Conservation (phyloP, 2,113 vertebrate species). For the Pelecanus crispus region DNA sequence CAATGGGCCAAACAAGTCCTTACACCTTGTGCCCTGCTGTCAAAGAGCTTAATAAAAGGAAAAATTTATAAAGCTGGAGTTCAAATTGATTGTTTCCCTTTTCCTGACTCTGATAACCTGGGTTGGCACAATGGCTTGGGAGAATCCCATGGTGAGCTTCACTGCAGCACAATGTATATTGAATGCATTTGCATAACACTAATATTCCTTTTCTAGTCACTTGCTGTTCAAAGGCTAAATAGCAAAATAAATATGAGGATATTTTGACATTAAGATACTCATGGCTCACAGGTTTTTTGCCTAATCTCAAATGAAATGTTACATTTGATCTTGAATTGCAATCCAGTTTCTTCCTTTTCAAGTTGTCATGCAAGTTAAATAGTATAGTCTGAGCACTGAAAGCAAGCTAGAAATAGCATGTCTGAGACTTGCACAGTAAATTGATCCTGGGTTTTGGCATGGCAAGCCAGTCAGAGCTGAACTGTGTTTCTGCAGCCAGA, state of each 20-base stretch:
- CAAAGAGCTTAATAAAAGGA: constrained; percentile 40
- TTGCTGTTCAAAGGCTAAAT: not conserved
- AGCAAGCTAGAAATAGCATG: not conserved
- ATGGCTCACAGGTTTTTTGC: not conserved
- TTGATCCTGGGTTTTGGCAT: not conserved
- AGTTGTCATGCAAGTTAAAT: not conserved
- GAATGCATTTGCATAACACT: not conserved
- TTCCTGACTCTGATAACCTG: constrained; percentile 2
- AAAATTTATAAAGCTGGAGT: constrained; percentile 26
- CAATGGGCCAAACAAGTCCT: not conserved
- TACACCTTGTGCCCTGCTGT: not conserved
- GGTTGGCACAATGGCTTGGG: not conserved
- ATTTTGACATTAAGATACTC: not conserved
- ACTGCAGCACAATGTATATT: not conserved
- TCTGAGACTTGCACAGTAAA: not conserved
- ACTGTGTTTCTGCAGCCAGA: not conserved
- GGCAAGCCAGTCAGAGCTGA: not conserved
- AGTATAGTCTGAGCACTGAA: not conserved
- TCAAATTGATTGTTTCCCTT: constrained; percentile 20
- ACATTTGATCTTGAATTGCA: not conserved
- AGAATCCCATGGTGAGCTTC: not conserved
- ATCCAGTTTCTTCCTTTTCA: not conserved
- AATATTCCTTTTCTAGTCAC: not conserved
- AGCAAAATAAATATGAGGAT: not conserved
- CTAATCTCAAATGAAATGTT: not conserved